Percentiles rank a stretch among this genome's conserved stretches.
Conservation (phyloP, 2,113 vertebrate genomes). For the Chaetops frenatus region DNA sequence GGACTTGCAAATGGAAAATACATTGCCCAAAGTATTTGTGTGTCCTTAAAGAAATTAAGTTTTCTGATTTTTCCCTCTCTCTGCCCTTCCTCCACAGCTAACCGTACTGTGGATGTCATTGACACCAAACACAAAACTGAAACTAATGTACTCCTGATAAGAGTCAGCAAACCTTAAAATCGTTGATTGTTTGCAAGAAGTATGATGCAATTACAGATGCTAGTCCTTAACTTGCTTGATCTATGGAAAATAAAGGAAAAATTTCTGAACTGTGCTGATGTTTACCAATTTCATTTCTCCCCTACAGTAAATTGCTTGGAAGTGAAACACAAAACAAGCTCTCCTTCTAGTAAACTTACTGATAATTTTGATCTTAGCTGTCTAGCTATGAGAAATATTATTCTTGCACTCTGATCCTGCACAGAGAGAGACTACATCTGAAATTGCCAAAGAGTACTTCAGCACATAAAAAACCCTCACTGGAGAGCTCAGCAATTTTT, state of each 20-base stretch:
- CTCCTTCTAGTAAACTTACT: neutral
- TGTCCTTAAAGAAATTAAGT: neutral
- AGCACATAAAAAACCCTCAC: rapidly evolving
- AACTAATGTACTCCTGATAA: neutral
- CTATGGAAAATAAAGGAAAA: neutral
- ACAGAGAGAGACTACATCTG: neutral
- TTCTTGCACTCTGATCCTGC: neutral
- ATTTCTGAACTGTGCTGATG: neutral
- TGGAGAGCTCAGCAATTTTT: neutral
- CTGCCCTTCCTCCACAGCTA: neutral
- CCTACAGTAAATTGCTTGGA: neutral
- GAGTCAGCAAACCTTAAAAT: neutral
- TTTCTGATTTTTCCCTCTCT: neutral
- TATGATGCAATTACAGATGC: neutral
- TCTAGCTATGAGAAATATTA: neutral
- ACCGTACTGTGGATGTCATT: neutral
- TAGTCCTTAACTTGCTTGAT: neutral
- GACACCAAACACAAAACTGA: neutral
- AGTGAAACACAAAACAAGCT: neutral
- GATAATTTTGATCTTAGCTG: neutral
- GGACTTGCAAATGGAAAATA: neutral
- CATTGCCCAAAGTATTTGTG: neutral
- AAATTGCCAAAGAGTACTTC: neutral
- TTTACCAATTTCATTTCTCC: neutral
- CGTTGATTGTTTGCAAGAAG: neutral